Conservation (phyloP, 2,888 invertebrate genomes). For the Lycaena phlaeas region DNA sequence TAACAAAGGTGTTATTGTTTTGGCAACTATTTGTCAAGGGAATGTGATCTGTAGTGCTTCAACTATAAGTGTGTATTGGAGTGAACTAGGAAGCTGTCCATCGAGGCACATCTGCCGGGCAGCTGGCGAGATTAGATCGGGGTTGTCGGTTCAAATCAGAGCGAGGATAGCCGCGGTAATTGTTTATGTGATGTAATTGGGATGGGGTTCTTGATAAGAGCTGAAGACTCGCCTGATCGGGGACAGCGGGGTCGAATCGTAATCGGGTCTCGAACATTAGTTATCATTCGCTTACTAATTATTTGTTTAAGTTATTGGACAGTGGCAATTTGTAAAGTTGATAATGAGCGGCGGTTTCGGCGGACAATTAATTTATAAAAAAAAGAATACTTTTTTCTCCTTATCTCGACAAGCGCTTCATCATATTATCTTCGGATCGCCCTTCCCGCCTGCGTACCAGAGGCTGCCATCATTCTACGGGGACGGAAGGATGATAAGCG, state of each 20-base stretch:
- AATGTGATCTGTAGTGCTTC: neutral
- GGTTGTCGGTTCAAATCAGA: conserved; percentile 51
- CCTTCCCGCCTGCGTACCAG: too few species aligned
- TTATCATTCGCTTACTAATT: too few species aligned
- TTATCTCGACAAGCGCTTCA: too few species aligned
- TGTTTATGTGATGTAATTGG: conserved; percentile 20
- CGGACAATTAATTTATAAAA: too few species aligned
- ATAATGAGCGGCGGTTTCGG: too few species aligned
- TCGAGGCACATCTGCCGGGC: conserved; percentile 55
- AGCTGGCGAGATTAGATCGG: conserved; percentile 63
- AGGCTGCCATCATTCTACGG: too few species aligned
- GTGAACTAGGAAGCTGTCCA: conserved; percentile 19
- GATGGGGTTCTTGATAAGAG: neutral
- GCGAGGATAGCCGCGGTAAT: conserved; percentile 46
- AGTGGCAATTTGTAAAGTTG: too few species aligned
- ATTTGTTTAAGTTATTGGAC: too few species aligned
- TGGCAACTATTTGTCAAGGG: neutral
- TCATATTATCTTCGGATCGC: too few species aligned
- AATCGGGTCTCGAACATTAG: neutral
- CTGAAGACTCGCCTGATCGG: neutral
- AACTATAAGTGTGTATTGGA: conserved; percentile 14
- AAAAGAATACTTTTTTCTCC: too few species aligned
- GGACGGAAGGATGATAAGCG: too few species aligned
- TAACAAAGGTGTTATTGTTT: conserved; percentile 11
- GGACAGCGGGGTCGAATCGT: neutral